Evolutionary conservation across 2,113 vertebrate species (phyloP).

Genomic region (Psammodynastes pulverulentus): DNA sequence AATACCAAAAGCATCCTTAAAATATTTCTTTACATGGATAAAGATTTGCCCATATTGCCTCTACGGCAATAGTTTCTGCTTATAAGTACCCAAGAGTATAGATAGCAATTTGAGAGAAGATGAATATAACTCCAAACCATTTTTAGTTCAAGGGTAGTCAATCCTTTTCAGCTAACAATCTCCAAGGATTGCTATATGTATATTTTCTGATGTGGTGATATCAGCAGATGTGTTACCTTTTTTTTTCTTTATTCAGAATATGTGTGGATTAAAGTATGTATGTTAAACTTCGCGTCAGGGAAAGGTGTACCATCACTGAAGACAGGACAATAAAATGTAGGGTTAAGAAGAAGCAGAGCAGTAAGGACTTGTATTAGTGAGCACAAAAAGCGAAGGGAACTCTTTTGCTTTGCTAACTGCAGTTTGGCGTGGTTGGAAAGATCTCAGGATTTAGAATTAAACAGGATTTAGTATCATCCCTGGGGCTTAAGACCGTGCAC

Average conservation of each 20-base stretch:
- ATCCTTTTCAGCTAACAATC: neutral
- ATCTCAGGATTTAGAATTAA: neutral
- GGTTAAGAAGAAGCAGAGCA: neutral
- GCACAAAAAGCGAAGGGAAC: neutral
- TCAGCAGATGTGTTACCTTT: neutral
- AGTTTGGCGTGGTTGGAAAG: neutral
- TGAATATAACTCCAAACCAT: neutral
- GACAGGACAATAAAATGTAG: neutral
- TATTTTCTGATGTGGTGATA: neutral
- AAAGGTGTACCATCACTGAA: neutral
- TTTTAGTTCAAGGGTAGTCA: neutral
- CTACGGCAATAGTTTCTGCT: neutral
- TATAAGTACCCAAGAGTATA: neutral
- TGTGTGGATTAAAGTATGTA: neutral
- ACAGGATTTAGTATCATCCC: neutral
- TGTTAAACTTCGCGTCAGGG: neutral
- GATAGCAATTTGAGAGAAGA: neutral
- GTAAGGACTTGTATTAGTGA: neutral
- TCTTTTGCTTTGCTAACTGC: neutral
- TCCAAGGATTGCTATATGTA: neutral
- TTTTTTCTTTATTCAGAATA: neutral
- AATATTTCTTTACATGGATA: neutral
- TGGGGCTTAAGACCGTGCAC: neutral
- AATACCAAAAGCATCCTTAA: neutral
- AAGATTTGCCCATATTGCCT: neutral